A percentile compares a stretch with the other conserved stretches of the same genome.
phyloP scores from a whole-genome alignment of 1,140 invertebrate genomes.

The Rhopalosiphum padi region DNA sequence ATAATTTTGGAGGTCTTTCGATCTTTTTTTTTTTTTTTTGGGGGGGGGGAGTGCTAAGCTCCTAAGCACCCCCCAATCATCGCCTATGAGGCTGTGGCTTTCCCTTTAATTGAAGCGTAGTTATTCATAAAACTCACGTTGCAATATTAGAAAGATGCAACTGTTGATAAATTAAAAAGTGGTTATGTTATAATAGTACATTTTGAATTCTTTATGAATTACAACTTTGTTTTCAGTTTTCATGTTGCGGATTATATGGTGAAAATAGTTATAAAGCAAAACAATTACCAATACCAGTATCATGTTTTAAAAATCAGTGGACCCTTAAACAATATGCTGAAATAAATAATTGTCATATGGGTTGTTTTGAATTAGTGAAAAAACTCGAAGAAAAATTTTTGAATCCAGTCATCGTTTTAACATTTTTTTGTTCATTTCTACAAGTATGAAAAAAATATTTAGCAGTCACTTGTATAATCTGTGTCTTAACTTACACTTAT shows the following conservation, averaged over 20 bases:
- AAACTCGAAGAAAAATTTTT: constrained; percentile 35
- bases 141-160: no score
- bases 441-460: constrained; percentile 20
- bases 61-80: no score
- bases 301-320: not conserved
- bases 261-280: constrained; percentile 40
- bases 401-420: constrained; percentile 34
- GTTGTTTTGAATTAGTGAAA: constrained; percentile 36
- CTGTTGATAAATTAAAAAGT: not conserved
- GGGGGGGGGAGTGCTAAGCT: no score
- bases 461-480: not conserved
- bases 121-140: no score
- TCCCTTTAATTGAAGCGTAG: no score
- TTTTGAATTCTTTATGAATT: not conserved
- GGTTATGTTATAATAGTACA: not conserved
- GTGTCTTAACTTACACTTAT: not conserved
- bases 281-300: constrained; percentile 15
- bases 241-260: constrained; percentile 42
- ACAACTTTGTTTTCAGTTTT: not conserved
- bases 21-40: no score
- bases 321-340: not conserved
- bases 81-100: no score
- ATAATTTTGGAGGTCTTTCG: no score
- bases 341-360: not conserved
- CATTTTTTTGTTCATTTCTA: constrained; percentile 42